Percentiles rank a stretch among this genome's conserved stretches.
phyloP scores from a whole-genome alignment of 1,140 invertebrate species.

The Orius laevigatus region DNA sequence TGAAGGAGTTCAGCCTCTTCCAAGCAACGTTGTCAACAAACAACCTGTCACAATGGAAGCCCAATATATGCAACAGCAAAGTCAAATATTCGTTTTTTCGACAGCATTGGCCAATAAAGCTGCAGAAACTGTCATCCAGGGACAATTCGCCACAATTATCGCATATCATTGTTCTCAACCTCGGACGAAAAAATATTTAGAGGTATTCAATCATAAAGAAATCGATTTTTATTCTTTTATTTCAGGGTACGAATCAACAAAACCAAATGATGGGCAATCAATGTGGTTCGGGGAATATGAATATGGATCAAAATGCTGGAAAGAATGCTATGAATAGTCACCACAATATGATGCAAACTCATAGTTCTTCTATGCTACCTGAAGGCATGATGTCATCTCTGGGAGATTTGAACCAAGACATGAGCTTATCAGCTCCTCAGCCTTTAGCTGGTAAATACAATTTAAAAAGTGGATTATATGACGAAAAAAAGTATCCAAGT shows the following conservation, averaged over 20 bases:
- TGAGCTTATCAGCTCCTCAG: slow-evolving; percentile 19
- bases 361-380: slow-evolving; percentile 18
- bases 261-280: slow-evolving; percentile 5
- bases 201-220: no score
- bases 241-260: slow-evolving; percentile 8
- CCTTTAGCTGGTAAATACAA: slow-evolving; percentile 19
- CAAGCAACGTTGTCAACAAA: slow-evolving; percentile 61
- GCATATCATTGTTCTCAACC: slow-evolving; percentile 90
- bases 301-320: slow-evolving; percentile 11
- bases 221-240: slow-evolving; percentile 2
- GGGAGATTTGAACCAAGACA: slow-evolving; percentile 21
- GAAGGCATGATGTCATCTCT: slow-evolving; percentile 22
- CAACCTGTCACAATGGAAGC: slow-evolving; percentile 62
- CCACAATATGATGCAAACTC: slow-evolving; percentile 13
- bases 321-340: slow-evolving; percentile 11
- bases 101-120: slow-evolving; percentile 86
- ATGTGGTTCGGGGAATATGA: slow-evolving; percentile 9
- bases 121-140: slow-evolving; percentile 75
- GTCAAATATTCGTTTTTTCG: slow-evolving; percentile 95
- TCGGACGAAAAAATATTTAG: slow-evolving; percentile 84
- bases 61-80: slow-evolving; percentile 87
- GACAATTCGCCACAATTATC: slow-evolving; percentile 81
- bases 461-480: no score
- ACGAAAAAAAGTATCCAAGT: no score
- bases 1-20: slow-evolving; percentile 39